Evolutionary conservation across 1,140 invertebrate genomes (phyloP).

Genomic region (Heliconius congener): DNA sequence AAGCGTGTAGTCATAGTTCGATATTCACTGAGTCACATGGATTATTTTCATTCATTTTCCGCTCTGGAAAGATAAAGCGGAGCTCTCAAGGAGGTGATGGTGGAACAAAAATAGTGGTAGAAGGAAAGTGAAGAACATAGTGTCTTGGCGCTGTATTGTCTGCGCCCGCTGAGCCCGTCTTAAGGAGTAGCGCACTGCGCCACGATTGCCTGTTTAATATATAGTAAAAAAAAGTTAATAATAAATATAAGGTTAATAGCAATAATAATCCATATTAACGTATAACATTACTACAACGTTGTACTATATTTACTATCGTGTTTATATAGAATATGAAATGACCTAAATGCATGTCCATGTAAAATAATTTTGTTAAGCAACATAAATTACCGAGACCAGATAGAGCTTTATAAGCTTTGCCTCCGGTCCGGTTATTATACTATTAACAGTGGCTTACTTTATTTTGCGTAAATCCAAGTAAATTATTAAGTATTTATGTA

Average conservation of each 20-base stretch:
- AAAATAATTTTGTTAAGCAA: background rate
- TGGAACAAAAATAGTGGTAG: no score
- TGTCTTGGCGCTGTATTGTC: no score
- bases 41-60: no score
- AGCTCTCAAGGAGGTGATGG: no score
- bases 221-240: background rate
- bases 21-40: no score
- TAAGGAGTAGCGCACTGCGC: no score
- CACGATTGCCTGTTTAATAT: no score
- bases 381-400: background rate
- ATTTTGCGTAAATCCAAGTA: background rate
- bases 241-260: background rate
- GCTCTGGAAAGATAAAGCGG: no score
- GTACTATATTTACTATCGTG: background rate
- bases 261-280: background rate
- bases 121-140: no score
- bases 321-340: conserved; percentile 2
- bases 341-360: conserved; percentile 9
- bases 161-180: no score
- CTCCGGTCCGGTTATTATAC: background rate
- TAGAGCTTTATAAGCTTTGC: conserved; percentile 5
- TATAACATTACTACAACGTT: background rate
- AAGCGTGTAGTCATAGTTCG: no score
- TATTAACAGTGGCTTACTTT: conserved; percentile 1
- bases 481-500: background rate